Base-by-base conservation (phyloP, 2,113 vertebrate species). In the Proteles cristata region DNA sequence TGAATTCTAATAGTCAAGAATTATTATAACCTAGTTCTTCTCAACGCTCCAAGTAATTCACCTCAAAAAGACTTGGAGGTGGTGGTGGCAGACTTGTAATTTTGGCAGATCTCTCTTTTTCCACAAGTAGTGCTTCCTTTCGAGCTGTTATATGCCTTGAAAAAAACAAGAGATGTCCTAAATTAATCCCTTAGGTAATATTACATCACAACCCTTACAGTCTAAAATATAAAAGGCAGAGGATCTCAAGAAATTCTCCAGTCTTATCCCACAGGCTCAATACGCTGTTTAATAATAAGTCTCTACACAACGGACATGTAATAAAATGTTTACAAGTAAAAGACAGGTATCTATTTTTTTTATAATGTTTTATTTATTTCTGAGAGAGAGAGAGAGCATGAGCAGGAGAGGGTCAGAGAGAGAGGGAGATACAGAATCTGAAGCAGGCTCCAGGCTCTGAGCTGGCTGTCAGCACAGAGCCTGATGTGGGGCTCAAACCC, bases 71-170 rank as follows among this genome's bases (percentile, higher is more conserved):
- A 93, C 94, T 88, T 23, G 99, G 98, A 0, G 98, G 98, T 83
- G 99, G 99, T 1, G 98, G 98, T 1, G 99, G 99, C 5, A 99
- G 98, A 90, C 99, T 99, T 61, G 99, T 98, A 77, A 99, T 98
- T 97, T 98, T 99, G 16, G 99, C 98, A 10, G 99, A 99, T 96
- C 99, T 99, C 82, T 99, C 98, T 98, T 99, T 99, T 98, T 99
- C 99, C 26, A 99, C 95, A 89, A 99, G 98, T 48, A 99, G 97
- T 1, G 99, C 99, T 84, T 98, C 99, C 93, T 98, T 99, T 76
- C 99, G 99, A 39, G 99, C 99, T 85, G 98, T 98, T 85, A 98
- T 96, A 74, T 96, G 98, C 97, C 99, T 99, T 97, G 31, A 66
- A 35, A 92, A 26, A n/a, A 63, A 88, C 31, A 90, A 83, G 61